Evolutionary conservation across 2,113 vertebrate genomes (phyloP).

Genomic region (Hoplias malabaricus): DNA sequence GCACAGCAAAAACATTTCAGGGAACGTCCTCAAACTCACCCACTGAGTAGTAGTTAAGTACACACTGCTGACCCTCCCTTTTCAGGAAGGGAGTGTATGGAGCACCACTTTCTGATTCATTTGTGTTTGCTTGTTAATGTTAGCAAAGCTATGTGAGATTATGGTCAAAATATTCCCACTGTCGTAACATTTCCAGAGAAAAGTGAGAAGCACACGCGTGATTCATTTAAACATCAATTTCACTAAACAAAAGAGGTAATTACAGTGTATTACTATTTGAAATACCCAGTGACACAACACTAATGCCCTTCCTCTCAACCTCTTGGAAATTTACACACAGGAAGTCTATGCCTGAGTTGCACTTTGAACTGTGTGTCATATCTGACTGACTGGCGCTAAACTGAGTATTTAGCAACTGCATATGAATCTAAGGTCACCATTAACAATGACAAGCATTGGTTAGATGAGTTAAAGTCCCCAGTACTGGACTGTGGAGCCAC

Average conservation of each 20-base stretch:
- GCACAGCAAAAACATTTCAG: background rate
- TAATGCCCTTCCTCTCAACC: constrained; percentile 51
- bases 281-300: constrained; percentile 1
- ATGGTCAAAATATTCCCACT: background rate
- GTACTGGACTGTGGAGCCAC: too few species aligned
- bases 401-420: too few species aligned
- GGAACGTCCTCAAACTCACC: background rate
- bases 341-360: background rate
- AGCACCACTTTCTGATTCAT: background rate
- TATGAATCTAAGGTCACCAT: too few species aligned
- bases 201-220: background rate
- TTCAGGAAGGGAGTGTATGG: background rate
- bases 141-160: background rate
- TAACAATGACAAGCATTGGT: too few species aligned
- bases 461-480: too few species aligned
- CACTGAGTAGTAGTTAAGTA: background rate
- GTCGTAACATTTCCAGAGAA: background rate
- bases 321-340: background rate
- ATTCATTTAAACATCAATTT: background rate
- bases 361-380: background rate
- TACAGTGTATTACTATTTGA: constrained; percentile 53
- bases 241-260: constrained; percentile 3
- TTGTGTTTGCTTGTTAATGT: background rate
- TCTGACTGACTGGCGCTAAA: too few species aligned
- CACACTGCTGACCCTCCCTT: background rate